phyloP scores from a whole-genome alignment of 2,113 vertebrate species.

The Neoarius graeffei region DNA sequence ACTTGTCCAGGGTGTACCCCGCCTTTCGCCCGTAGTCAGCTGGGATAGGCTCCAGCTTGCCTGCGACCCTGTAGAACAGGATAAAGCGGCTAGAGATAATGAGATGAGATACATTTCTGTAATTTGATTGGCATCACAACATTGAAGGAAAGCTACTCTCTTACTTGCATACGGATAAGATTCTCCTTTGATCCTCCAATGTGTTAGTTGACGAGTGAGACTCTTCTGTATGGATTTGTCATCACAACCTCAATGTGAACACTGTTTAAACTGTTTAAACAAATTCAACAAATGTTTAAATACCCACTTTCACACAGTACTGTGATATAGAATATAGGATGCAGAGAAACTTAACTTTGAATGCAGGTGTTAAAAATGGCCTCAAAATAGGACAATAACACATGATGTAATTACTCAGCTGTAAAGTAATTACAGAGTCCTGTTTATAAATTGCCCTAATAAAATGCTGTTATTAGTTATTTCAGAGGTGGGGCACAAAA shows the following conservation, averaged over 20 bases:
- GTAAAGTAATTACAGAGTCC: constrained; percentile 31
- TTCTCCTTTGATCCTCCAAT: background rate
- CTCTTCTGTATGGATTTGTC: background rate
- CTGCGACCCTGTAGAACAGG: too few relatives aligned
- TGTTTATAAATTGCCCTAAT: constrained; percentile 33
- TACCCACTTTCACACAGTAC: background rate
- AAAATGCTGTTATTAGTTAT: constrained; percentile 34
- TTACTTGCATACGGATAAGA: background rate
- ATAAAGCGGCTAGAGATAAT: too few relatives aligned
- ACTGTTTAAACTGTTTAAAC: background rate
- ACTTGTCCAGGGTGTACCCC: too few relatives aligned
- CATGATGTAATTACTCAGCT: constrained; percentile 24
- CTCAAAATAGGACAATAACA: background rate
- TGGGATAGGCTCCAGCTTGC: too few relatives aligned
- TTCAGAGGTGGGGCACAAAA: background rate
- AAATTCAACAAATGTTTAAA: background rate
- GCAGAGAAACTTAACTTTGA: background rate
- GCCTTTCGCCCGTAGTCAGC: too few relatives aligned
- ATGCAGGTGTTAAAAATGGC: background rate
- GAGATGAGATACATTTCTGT: background rate
- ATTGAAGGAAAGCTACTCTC: background rate
- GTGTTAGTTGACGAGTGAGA: background rate
- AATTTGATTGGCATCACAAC: background rate
- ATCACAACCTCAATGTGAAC: background rate
- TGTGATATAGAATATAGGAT: background rate